phyloP scores from a whole-genome alignment of 2,797 vertebrate genomes.

The Micropoecilia bifurca region DNA sequence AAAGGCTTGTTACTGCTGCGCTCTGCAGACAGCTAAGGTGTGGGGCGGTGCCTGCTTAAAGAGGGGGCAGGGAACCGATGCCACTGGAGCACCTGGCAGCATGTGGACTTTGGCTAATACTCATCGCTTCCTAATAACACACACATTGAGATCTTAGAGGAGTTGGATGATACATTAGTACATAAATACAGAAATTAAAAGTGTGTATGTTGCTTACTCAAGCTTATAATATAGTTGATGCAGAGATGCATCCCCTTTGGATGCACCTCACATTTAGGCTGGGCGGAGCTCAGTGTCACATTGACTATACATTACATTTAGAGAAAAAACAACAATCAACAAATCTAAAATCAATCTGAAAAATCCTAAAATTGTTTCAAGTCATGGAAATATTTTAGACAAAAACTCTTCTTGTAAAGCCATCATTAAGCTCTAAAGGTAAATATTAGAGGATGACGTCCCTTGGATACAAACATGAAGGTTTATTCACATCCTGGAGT shows the following conservation, averaged over 20 bases:
- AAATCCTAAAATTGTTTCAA: neutral
- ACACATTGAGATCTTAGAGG: slow-evolving; percentile 3
- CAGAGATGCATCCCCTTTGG: neutral
- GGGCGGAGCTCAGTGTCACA: neutral
- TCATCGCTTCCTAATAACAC: slow-evolving; percentile 1
- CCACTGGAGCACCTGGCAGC: slow-evolving; percentile 47
- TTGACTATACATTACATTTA: neutral
- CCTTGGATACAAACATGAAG: neutral
- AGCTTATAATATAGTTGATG: slow-evolving; percentile 3
- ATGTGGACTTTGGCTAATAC: slow-evolving; percentile 24
- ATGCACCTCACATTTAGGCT: neutral
- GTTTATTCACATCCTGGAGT: neutral
- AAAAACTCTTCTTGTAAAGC: neutral
- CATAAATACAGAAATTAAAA: neutral
- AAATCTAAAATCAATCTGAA: neutral
- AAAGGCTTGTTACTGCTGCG: slow-evolving; percentile 74
- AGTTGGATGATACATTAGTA: slow-evolving; percentile 9
- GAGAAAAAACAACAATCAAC: neutral
- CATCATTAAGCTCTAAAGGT: neutral
- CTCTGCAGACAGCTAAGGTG: slow-evolving; percentile 62
- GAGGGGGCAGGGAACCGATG: slow-evolving; percentile 64
- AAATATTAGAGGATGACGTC: neutral
- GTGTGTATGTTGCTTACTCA: neutral
- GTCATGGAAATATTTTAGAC: neutral
- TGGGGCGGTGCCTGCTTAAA: slow-evolving; percentile 72